phyloP scores from a whole-genome alignment of 2,797 vertebrate genomes.

The Spinus olivaceus region DNA sequence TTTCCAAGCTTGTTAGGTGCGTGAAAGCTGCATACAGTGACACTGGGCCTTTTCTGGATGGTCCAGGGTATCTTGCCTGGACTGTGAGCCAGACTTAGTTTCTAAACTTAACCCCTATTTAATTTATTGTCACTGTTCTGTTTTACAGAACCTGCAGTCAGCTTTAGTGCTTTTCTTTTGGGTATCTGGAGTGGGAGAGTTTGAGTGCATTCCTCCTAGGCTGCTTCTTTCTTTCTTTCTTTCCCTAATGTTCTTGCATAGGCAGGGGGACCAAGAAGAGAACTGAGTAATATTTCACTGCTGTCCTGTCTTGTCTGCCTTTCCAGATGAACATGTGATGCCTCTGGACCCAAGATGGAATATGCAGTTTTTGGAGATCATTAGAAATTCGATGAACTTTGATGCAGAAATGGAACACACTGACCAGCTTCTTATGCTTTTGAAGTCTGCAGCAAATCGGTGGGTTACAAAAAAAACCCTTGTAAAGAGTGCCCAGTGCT shows the following conservation, averaged over 20 bases:
- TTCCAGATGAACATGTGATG: slow-evolving; percentile 88
- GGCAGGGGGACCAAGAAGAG: background rate
- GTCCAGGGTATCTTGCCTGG: background rate
- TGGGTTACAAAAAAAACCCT: slow-evolving; percentile 39
- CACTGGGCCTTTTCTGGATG: background rate
- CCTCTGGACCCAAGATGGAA: slow-evolving; percentile 96
- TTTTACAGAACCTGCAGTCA: background rate
- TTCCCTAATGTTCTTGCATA: background rate
- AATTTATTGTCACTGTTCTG: background rate
- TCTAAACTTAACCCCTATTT: background rate
- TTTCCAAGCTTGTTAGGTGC: background rate
- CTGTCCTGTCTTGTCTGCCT: background rate
- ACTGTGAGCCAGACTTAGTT: background rate
- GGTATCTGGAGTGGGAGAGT: background rate
- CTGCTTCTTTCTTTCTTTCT: background rate
- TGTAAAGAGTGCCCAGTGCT: background rate
- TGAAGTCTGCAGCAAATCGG: slow-evolving; percentile 91
- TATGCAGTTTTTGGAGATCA: slow-evolving; percentile 90
- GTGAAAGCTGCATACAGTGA: background rate
- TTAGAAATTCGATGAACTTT: slow-evolving; percentile 88
- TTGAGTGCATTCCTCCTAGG: background rate
- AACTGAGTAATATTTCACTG: background rate
- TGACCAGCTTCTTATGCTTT: slow-evolving; percentile 83
- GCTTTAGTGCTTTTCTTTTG: background rate
- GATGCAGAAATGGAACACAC: slow-evolving; percentile 86